Conservation (phyloP, 1,140 invertebrate species). For the Drosophila orosa region DNA sequence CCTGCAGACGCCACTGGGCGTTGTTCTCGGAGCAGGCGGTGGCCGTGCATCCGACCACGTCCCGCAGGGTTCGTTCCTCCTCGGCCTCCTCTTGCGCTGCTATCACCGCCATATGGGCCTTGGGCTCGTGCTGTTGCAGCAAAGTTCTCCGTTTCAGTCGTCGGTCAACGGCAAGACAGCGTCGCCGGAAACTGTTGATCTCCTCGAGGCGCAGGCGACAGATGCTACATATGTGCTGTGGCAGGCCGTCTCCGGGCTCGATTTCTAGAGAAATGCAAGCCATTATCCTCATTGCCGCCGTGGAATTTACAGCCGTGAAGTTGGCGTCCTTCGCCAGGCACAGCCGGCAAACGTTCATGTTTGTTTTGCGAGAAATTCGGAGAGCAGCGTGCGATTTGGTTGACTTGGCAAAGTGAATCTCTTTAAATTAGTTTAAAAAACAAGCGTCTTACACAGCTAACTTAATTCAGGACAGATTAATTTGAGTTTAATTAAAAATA, state of each 20-base stretch:
- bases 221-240: slow-evolving; percentile 47
- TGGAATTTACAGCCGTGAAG: slow-evolving; percentile 30
- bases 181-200: slow-evolving; percentile 53
- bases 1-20: slow-evolving; percentile 55
- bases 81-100: slow-evolving; percentile 6
- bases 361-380: background rate
- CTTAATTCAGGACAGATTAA: background rate
- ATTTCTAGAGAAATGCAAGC: slow-evolving; percentile 60
- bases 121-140: background rate
- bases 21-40: slow-evolving; percentile 56
- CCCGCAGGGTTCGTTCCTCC: slow-evolving; percentile 12
- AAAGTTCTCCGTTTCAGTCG: slow-evolving; percentile 34
- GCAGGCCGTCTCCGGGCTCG: slow-evolving; percentile 49
- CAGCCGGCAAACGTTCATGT: slow-evolving; percentile 54
- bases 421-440: background rate
- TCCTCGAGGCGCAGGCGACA: slow-evolving; percentile 65
- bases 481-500: background rate
- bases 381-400: too few species aligned
- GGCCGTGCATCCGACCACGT: slow-evolving; percentile 28
- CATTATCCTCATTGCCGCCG: slow-evolving; percentile 37
- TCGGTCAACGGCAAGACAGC: slow-evolving; percentile 53
- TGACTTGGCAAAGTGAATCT: too few species aligned
- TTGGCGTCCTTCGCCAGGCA: slow-evolving; percentile 57
- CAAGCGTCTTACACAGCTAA: background rate
- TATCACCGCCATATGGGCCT: background rate